Evolutionary conservation across 2,888 invertebrate genomes (phyloP).

Genomic region (Drosophila mimica): DNA sequence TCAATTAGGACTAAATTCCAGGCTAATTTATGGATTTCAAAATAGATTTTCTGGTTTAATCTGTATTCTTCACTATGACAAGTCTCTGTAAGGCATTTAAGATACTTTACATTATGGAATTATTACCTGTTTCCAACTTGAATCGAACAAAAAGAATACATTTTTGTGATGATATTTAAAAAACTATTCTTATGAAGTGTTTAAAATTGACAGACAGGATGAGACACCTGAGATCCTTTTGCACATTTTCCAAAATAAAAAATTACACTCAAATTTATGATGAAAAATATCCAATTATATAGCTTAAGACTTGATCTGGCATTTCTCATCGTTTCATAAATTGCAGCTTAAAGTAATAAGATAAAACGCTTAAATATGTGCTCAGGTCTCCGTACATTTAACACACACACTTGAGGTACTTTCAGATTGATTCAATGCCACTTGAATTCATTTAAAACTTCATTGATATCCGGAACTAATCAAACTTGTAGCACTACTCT

Average conservation of each 20-base stretch:
- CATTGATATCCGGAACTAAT: slow-evolving; percentile 68
- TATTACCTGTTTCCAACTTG: neutral
- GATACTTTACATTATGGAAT: neutral
- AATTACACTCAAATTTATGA: too few species aligned
- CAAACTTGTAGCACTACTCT: slow-evolving; percentile 24
- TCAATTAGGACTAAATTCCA: neutral
- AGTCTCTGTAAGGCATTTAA: neutral
- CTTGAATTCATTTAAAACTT: slow-evolving; percentile 58
- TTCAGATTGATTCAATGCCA: slow-evolving; percentile 20
- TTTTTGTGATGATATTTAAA: neutral
- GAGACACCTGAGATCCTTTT: too few species aligned
- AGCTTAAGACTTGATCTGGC: too few species aligned
- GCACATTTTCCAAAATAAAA: too few species aligned
- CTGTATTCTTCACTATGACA: neutral
- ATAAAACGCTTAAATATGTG: neutral
- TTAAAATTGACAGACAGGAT: too few species aligned
- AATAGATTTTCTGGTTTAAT: neutral
- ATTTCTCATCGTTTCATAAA: neutral
- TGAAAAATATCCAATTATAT: too few species aligned
- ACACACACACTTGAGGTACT: neutral
- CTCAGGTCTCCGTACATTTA: too few species aligned
- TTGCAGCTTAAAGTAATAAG: neutral
- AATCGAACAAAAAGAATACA: neutral
- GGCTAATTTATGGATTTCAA: neutral
- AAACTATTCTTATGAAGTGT: neutral